Base-by-base conservation (phyloP, 2,888 invertebrate genomes). In the Prosopocoilus inquinatus region DNA sequence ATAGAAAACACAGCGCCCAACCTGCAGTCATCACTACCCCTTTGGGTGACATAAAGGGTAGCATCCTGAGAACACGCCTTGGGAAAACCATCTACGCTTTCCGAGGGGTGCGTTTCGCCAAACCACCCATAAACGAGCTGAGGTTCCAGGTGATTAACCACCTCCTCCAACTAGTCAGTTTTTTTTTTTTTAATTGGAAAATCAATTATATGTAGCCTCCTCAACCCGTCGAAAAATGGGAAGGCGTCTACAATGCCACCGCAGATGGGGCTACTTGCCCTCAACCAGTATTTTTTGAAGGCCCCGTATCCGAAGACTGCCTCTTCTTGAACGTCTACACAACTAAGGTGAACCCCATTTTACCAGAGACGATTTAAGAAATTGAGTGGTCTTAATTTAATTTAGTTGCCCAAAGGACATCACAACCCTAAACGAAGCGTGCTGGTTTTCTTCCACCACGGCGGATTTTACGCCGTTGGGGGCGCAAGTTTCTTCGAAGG, bases 371-470 rank as follows among this genome's bases (percentile, higher is more conserved):
- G 4, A 12, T 9, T 12, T 7, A 38, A 38, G 9, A 38, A 28
- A 1, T 43, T 48, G 12, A 35, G 12, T 34, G 5, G 15, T 1
- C 11, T 36, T 9, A 33, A 15, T 3, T 50, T 32, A 13, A 15
- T 36, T 43, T 47, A 76, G 76, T 57, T 75, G 12, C 74, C 75
- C 9, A 67, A 67, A 58, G 67, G 63, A 2, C 59, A 69, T 15
- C 66, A 72, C 41, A 68, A 67, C 48, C 66, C 68, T 3, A 75
- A 75, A 59, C 65, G 76, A 9, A 86, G 89, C 0, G 89, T 89
- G 1, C 75, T 89, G 9, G 81, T 89, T 0, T 86, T 80, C 71
- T 80, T 89, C 57, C 89, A 88, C 73, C 81, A 84, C 0, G 89
- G 89, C 0, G 86, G 82, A 9, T 88, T 85, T 71, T 84, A 85